Conservation (phyloP, 2,113 vertebrate genomes). For the Todiramphus saurophagus region DNA sequence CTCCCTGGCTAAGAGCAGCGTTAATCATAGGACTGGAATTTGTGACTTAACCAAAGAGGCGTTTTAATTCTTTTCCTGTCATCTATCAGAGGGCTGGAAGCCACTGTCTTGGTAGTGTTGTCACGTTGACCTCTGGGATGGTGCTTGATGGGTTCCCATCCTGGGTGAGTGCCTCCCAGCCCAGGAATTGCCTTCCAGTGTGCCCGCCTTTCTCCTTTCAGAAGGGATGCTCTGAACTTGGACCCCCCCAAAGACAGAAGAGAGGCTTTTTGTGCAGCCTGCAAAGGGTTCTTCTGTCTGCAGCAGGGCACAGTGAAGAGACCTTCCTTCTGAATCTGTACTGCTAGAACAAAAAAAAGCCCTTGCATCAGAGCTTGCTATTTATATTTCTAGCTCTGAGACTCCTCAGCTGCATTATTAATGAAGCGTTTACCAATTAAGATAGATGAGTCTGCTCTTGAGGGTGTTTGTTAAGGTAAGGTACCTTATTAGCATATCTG, state of each 20-base stretch:
- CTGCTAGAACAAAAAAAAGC: conserved; percentile 18
- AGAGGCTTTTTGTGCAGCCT: conserved; percentile 33
- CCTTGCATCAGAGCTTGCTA: conserved; percentile 70
- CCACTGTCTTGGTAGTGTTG: conserved; percentile 33
- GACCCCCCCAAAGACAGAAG: not conserved
- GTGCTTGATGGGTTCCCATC: not conserved
- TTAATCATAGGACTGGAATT: conserved; percentile 66
- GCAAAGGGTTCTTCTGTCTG: conserved; percentile 52
- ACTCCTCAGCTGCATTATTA: conserved; percentile 77
- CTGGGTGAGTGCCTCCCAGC: conserved; percentile 1
- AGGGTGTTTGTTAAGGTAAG: conserved; percentile 80
- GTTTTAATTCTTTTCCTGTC: conserved; percentile 70
- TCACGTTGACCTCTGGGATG: conserved; percentile 32
- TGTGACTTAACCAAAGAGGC: conserved; percentile 62
- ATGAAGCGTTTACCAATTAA: conserved; percentile 79
- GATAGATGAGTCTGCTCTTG: conserved; percentile 75
- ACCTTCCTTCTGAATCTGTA: conserved; percentile 32
- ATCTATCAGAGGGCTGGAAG: conserved; percentile 40
- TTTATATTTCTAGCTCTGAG: conserved; percentile 65
- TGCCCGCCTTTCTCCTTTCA: not conserved
- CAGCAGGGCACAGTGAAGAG: not conserved
- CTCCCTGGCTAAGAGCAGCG: conserved; percentile 37
- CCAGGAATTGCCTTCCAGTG: not conserved
- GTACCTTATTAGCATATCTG: conserved; percentile 79
- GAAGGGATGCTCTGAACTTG: conserved; percentile 22